Evolutionary conservation across 2,113 vertebrate genomes (phyloP).

Genomic region (Cebus imitator): DNA sequence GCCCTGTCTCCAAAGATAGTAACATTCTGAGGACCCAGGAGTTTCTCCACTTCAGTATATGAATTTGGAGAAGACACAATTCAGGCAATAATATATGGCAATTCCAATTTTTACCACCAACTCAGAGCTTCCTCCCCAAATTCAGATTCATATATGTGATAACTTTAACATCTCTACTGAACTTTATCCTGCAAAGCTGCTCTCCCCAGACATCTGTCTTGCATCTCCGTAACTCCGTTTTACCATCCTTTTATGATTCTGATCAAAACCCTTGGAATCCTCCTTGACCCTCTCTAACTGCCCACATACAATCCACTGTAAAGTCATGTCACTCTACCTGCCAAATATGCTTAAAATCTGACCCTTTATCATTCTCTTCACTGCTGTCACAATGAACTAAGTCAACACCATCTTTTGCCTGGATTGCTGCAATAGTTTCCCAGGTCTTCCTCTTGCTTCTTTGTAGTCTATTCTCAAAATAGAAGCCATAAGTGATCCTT

Average conservation of each 20-base stretch:
- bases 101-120: background rate
- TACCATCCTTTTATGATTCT: background rate
- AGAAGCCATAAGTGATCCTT: background rate
- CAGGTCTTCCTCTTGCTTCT: background rate
- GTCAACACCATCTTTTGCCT: background rate
- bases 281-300: background rate
- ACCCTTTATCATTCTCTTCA: background rate
- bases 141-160: background rate
- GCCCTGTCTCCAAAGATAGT: background rate
- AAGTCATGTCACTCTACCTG: background rate
- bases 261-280: background rate
- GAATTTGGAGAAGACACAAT: background rate
- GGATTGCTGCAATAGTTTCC: background rate
- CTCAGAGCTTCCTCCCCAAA: background rate
- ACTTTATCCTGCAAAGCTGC: background rate
- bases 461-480: background rate
- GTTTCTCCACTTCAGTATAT: background rate
- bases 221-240: background rate
- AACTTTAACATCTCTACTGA: background rate
- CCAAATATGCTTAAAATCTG: background rate
- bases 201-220: fast-evolving
- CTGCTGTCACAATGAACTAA: background rate
- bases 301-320: background rate
- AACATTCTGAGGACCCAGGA: background rate
- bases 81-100: background rate